phyloP scores from a whole-genome alignment of 2,113 vertebrate species.

The Panurus biarmicus region DNA sequence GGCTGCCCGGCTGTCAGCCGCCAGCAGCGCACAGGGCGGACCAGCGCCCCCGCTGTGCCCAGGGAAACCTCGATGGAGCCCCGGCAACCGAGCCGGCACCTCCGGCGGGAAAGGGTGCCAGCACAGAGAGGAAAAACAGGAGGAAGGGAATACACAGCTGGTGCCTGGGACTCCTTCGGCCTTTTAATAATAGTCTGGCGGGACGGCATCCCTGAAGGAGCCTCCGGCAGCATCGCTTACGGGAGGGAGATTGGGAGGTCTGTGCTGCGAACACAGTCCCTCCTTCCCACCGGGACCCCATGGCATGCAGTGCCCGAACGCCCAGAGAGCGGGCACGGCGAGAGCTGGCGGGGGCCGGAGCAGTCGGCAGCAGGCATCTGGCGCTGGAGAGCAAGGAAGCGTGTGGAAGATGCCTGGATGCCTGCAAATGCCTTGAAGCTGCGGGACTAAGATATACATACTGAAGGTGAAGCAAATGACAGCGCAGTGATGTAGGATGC shows the following conservation, averaged over 20 bases:
- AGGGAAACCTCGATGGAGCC: background rate
- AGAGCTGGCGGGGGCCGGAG: background rate
- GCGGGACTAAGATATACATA: background rate
- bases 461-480: background rate
- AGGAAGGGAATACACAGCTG: background rate
- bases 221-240: background rate
- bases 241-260: background rate
- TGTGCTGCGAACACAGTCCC: background rate
- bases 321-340: background rate
- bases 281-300: background rate
- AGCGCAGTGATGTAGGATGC: background rate
- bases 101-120: rapidly evolving
- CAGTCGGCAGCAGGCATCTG: background rate
- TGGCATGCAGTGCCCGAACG: rapidly evolving
- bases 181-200: background rate
- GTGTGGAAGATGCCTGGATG: background rate
- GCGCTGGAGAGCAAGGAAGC: background rate
- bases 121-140: background rate
- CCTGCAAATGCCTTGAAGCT: background rate
- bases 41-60: background rate
- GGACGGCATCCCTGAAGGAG: background rate
- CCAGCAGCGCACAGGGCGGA: background rate
- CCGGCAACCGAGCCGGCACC: background rate
- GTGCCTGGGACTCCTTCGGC: background rate
- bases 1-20: background rate